Conservation (phyloP, 2,113 vertebrate species). For the Acanthisitta chloris region DNA sequence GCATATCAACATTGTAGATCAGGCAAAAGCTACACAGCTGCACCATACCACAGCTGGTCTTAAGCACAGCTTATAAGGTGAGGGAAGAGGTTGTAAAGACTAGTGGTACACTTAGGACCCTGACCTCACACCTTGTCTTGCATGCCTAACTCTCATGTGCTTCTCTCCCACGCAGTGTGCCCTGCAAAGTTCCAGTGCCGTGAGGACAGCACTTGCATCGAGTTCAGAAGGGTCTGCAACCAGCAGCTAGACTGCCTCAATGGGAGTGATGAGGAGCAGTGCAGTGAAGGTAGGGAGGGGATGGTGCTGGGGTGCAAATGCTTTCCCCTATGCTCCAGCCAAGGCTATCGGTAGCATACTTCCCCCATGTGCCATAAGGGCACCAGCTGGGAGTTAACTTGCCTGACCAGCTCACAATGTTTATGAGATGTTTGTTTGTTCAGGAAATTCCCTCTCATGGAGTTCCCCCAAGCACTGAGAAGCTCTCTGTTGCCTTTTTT, state of each 20-base stretch:
- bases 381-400: background rate
- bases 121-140: background rate
- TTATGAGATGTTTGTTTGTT: background rate
- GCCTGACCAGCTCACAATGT: background rate
- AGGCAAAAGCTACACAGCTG: background rate
- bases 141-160: background rate
- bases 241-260: conserved; percentile 81
- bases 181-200: conserved; percentile 85
- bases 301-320: background rate
- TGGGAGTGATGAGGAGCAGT: conserved; percentile 83
- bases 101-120: background rate
- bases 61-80: background rate
- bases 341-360: background rate
- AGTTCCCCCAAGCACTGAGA: background rate
- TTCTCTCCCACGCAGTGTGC: conserved; percentile 76
- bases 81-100: background rate
- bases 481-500: background rate
- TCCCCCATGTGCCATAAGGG: background rate
- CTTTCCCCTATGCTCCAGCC: fast-evolving
- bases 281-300: conserved; percentile 76
- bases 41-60: background rate
- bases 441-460: background rate
- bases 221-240: conserved; percentile 85
- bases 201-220: conserved; percentile 85
- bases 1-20: background rate